These are phyloP conservation scores for Megathymus violae DNA, from an alignment of 1,140 invertebrate species.

Conservation along the genomic window DNA sequence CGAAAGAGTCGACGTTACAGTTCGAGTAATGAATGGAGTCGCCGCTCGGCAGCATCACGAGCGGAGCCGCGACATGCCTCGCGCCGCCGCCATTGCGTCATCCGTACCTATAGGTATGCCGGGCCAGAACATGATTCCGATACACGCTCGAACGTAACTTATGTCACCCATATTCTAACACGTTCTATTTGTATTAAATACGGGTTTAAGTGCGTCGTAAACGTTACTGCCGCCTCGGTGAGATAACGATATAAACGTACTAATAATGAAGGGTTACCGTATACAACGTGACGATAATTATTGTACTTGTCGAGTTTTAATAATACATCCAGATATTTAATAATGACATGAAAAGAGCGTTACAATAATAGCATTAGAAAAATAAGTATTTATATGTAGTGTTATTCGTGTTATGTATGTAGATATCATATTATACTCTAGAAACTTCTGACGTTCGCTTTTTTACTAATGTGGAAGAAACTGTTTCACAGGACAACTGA, in stretches of 20 bases:
- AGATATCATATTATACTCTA: too few relatives aligned
- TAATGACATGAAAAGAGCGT: too few relatives aligned
- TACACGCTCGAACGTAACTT: constrained; percentile 28
- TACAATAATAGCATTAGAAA: too few relatives aligned
- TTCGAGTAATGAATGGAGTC: constrained; percentile 46
- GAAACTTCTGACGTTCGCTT: too few relatives aligned
- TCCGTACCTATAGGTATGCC: constrained; percentile 10
- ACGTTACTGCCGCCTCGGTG: background rate
- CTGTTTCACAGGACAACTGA: too few relatives aligned
- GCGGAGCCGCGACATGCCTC: constrained; percentile 14
- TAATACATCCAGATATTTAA: background rate
- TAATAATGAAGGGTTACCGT: background rate
- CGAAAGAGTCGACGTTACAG: constrained; percentile 35
- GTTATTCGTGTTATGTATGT: too few relatives aligned
- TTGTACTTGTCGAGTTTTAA: background rate
- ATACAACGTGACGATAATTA: background rate
- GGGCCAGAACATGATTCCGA: constrained; percentile 23
- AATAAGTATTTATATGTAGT: too few relatives aligned
- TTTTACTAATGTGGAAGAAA: too few relatives aligned
- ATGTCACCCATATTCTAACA: constrained; percentile 33
- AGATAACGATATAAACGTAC: background rate
- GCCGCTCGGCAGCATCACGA: constrained; percentile 34
- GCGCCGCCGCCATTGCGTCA: constrained; percentile 30
- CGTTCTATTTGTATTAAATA: constrained; percentile 33
- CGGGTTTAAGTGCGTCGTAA: constrained; percentile 32